Evolutionary conservation across 2,888 invertebrate species (phyloP), one percentile per base, ranked within the genome.

Genomic region (Vanessa cardui): DNA sequence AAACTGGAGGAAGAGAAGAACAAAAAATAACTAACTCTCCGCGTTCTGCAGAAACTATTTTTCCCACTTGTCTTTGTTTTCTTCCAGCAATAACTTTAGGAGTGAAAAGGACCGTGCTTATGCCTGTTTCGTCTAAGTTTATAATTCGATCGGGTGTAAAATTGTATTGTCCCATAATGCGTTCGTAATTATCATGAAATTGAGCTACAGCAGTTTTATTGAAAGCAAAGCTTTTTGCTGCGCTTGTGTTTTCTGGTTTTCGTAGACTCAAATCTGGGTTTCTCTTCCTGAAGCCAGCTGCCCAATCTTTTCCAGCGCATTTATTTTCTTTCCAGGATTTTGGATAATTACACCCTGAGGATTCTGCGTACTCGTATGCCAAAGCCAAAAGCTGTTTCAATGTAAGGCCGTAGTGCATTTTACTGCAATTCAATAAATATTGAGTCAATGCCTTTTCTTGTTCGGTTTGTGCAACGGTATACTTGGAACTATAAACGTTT

Each of bases 291-390:
- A 58, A 58, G 44, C 58, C 58, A 9, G 44, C 58, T 58, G 58
- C 58, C 58, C 58, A 58, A 58, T 58, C 58, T 44, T 58, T 58
- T 58, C 58, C 44, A 39, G 58, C 58, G 58, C 18, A 18, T 58
- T 58, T 58, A 20, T 58, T 58, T 58, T 39, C 6, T 58, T 58
- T 44, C 18, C 58, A 58, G 18, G 26, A 44, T 76, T 52, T 76
- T 20, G 76, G 75, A 46, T 46, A 46, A 8, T 46, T 46, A 12
- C 46, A 46, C 15, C 46, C 46, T 12, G 15, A 74, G 63, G 31
- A 72, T 72, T 73, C 69, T 65, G 75, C 76, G 62, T 63, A 76
- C 69, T 74, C 72, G 64, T 75, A 76, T 44, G 74, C 72, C 64
- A 76, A 73, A 68, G 70, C 71, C 66, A 73, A 71, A 68, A 75